Percentiles rank a stretch among this genome's conserved stretches.
These are phyloP conservation scores for Peucedramus taeniatus DNA, from an alignment of 2,113 vertebrate genomes.

Conservation along the genomic window DNA sequence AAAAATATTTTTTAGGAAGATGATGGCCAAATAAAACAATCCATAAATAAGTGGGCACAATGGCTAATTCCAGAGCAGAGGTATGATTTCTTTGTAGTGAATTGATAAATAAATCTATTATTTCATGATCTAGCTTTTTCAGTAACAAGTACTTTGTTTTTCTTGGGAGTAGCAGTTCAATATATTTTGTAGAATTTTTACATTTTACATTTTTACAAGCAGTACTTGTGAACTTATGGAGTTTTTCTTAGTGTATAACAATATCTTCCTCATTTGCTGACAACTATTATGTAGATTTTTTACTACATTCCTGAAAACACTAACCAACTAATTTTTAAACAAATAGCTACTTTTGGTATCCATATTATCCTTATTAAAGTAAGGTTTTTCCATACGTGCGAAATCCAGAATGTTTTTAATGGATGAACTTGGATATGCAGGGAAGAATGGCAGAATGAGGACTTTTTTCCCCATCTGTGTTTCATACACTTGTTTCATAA, in stretches of 20 bases:
- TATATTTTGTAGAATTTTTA: not conserved
- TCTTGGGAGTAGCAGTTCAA: not conserved
- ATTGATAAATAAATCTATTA: not conserved
- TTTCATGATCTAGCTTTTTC: not conserved
- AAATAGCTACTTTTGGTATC: not conserved
- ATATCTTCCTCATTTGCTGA: not conserved
- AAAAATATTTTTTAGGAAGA: not conserved
- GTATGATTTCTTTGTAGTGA: not conserved
- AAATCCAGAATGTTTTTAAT: not conserved
- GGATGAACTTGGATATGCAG: not conserved
- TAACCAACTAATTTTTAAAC: not conserved
- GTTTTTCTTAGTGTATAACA: not conserved
- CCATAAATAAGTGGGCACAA: not conserved
- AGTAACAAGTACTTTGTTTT: not conserved
- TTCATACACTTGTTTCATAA: not conserved
- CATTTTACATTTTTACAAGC: not conserved
- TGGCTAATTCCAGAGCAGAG: not conserved
- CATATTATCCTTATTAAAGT: not conserved
- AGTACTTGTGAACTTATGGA: not conserved
- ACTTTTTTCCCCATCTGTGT: not conserved
- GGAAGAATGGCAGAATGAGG: not conserved
- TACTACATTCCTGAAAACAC: not conserved
- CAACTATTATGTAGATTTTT: not conserved
- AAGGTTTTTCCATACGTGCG: fast-evolving
- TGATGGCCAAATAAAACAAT: not conserved